Conservation (phyloP, 2,113 vertebrate species). For the Pluvialis apricaria region DNA sequence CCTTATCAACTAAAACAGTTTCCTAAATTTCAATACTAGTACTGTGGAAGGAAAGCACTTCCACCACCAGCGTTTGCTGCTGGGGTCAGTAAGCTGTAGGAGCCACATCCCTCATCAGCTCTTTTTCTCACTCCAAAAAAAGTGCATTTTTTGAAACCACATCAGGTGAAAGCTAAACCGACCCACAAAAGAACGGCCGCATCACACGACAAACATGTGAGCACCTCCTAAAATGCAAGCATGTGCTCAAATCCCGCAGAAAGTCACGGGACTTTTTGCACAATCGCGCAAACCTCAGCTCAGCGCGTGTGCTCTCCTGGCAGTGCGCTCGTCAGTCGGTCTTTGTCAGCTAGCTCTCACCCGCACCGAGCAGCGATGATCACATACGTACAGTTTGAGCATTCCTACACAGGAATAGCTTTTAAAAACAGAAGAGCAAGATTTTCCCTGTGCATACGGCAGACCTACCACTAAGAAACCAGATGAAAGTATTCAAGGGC, state of each 20-base stretch:
- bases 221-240: background rate
- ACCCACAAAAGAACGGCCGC: background rate
- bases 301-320: fast-evolving
- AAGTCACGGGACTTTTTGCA: background rate
- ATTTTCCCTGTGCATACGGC: background rate
- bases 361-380: background rate
- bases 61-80: background rate
- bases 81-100: background rate
- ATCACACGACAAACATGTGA: background rate
- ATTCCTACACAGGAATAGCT: background rate
- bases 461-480: background rate
- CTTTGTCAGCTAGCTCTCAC: background rate
- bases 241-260: background rate
- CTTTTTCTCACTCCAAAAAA: background rate
- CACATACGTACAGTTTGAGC: fast-evolving
- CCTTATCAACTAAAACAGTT: background rate
- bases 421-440: background rate
- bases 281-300: background rate
- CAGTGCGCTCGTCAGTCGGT: fast-evolving
- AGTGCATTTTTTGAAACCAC: background rate
- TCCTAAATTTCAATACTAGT: background rate
- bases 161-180: background rate
- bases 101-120: background rate
- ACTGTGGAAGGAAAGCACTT: background rate
- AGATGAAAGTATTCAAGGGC: background rate